phyloP scores from a whole-genome alignment of 2,888 invertebrate species.

The Clunio marinus region DNA sequence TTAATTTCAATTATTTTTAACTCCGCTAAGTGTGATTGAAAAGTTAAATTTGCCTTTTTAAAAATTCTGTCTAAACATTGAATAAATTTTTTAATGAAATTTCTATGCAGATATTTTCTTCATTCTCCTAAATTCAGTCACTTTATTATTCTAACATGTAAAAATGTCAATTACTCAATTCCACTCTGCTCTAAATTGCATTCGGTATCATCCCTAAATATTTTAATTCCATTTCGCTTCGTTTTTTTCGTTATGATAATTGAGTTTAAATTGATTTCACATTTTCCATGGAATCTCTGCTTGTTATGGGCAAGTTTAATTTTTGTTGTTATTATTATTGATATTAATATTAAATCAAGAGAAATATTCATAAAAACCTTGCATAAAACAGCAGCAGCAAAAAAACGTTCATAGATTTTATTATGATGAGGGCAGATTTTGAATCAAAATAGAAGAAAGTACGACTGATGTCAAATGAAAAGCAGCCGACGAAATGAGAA shows the following conservation, averaged over 20 bases:
- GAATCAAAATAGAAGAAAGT: neutral
- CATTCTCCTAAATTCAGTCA: neutral
- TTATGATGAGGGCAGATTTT: neutral
- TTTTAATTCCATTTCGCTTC: neutral
- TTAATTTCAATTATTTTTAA: too few relatives aligned
- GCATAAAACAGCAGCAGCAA: too few relatives aligned
- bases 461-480: neutral
- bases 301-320: neutral
- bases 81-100: too few relatives aligned
- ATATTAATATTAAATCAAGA: neutral
- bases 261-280: slow-evolving; percentile 5
- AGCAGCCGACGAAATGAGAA: neutral
- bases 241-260: neutral
- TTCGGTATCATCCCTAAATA: neutral
- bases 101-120: neutral
- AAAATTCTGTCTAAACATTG: too few relatives aligned
- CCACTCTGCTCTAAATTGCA: too few relatives aligned
- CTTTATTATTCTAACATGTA: too few relatives aligned
- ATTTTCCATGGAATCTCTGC: neutral
- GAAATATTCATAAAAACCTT: neutral
- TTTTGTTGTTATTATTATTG: neutral
- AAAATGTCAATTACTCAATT: too few relatives aligned
- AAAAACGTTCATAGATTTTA: neutral
- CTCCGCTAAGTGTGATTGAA: too few relatives aligned
- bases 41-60: too few relatives aligned